Conservation (phyloP, 2,113 vertebrate genomes). For the Tenebrosternarchus preto region DNA sequence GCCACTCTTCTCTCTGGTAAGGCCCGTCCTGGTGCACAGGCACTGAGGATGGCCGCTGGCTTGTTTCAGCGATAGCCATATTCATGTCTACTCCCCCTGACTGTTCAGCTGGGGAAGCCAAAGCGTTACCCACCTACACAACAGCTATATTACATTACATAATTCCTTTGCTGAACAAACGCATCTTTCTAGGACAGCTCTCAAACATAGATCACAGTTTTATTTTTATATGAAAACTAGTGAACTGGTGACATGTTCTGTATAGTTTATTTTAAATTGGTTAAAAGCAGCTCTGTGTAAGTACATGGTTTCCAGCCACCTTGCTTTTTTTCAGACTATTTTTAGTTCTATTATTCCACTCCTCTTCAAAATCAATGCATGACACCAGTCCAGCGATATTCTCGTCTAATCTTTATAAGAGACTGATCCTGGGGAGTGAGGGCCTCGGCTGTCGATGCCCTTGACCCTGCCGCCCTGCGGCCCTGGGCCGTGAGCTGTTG, state of each 20-base stretch:
- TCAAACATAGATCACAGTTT: slow-evolving; percentile 26
- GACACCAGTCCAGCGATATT: background rate
- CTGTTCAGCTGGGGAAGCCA: slow-evolving; percentile 30
- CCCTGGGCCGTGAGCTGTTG: slow-evolving; percentile 2
- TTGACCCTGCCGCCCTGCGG: slow-evolving; percentile 7
- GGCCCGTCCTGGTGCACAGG: slow-evolving; percentile 39
- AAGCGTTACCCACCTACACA: slow-evolving; percentile 30
- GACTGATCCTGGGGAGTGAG: background rate
- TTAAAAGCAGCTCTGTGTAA: background rate
- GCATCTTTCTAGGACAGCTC: slow-evolving; percentile 44
- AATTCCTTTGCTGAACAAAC: slow-evolving; percentile 34
- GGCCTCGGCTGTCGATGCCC: slow-evolving; percentile 1
- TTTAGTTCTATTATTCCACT: background rate
- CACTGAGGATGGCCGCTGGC: slow-evolving; percentile 17
- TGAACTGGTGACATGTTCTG: background rate
- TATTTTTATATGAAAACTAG: background rate
- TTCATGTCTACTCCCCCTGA: background rate
- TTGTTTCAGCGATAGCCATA: slow-evolving; percentile 17
- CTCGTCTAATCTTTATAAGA: slow-evolving; percentile 23
- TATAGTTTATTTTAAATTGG: background rate
- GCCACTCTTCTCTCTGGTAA: slow-evolving; percentile 49
- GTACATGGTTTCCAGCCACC: background rate
- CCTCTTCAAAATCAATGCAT: background rate
- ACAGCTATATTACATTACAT: slow-evolving; percentile 43
- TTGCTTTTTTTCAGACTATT: background rate